Percentiles rank a stretch among this genome's conserved stretches.
These are phyloP conservation scores for Anthophora plumipes DNA, from an alignment of 2,888 invertebrate species.

Conservation along the genomic window DNA sequence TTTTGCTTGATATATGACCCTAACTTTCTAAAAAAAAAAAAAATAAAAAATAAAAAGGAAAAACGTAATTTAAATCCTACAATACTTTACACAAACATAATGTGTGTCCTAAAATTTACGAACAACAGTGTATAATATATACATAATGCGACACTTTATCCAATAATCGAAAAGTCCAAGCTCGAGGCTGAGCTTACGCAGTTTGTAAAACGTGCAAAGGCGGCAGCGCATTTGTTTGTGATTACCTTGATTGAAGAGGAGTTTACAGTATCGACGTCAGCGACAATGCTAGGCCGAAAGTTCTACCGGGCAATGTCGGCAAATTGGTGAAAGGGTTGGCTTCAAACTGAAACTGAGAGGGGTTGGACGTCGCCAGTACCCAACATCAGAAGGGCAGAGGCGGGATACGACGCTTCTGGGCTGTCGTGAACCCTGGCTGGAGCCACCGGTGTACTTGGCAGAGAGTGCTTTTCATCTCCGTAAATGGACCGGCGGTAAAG, in stretches of 20 bases:
- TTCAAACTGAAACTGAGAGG: conserved; percentile 73
- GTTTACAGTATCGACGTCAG: conserved; percentile 52
- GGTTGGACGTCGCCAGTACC: conserved; percentile 62
- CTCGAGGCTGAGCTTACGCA: neutral
- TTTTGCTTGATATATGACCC: no score
- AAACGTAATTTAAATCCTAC: no score
- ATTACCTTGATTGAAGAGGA: conserved; percentile 62
- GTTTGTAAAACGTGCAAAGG: neutral
- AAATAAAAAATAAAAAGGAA: no score
- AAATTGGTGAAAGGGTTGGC: conserved; percentile 74
- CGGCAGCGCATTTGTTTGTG: conserved; percentile 32
- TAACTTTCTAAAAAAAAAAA: no score
- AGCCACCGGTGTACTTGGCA: conserved; percentile 82
- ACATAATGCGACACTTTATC: no score
- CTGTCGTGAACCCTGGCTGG: conserved; percentile 72
- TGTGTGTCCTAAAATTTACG: no score
- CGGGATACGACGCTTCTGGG: conserved; percentile 74
- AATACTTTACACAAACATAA: no score
- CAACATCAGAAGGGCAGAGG: conserved; percentile 67
- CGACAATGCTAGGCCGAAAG: conserved; percentile 65
- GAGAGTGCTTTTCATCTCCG: conserved; percentile 83
- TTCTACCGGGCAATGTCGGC: conserved; percentile 63
- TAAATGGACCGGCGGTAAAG: conserved; percentile 83
- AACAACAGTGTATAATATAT: no score
- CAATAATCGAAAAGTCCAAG: neutral